A percentile compares a stretch with the other conserved stretches of the same genome.
phyloP scores from a whole-genome alignment of 2,113 vertebrate genomes.

The Arizona elegans region DNA sequence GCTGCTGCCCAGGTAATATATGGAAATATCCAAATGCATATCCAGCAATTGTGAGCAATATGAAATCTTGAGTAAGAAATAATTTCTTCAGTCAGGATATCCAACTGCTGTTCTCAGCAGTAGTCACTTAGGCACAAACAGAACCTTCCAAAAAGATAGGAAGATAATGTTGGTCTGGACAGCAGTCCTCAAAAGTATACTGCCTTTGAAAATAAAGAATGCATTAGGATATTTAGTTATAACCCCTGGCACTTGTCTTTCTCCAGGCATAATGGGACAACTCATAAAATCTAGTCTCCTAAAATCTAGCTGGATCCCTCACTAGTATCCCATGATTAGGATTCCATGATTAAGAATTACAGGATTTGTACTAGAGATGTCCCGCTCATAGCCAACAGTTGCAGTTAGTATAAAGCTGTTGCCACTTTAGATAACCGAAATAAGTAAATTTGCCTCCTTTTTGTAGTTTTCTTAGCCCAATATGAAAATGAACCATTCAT shows the following conservation, averaged over 20 bases:
- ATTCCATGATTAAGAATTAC: background rate
- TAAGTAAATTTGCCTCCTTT: background rate
- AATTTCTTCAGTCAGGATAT: background rate
- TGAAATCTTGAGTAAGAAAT: background rate
- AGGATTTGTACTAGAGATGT: background rate
- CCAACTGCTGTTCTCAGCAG: background rate
- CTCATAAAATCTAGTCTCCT: background rate
- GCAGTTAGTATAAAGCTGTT: background rate
- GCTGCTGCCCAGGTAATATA: background rate
- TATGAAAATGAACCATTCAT: background rate
- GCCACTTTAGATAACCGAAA: background rate
- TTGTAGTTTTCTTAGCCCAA: background rate
- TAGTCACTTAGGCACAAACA: too few relatives aligned
- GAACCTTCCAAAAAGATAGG: too few relatives aligned
- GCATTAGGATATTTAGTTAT: background rate
- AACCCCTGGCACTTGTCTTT: background rate
- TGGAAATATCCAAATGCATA: background rate
- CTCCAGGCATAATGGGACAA: background rate
- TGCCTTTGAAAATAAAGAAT: too few relatives aligned
- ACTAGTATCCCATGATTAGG: background rate
- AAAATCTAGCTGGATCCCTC: background rate
- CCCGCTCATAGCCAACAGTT: background rate
- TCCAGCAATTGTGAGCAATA: background rate
- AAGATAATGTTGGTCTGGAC: too few relatives aligned
- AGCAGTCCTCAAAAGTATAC: background rate